Evolutionary conservation across 2,888 invertebrate species (phyloP), one percentile per base, ranked within the genome.

Genomic region (Agrochola circellaris): DNA sequence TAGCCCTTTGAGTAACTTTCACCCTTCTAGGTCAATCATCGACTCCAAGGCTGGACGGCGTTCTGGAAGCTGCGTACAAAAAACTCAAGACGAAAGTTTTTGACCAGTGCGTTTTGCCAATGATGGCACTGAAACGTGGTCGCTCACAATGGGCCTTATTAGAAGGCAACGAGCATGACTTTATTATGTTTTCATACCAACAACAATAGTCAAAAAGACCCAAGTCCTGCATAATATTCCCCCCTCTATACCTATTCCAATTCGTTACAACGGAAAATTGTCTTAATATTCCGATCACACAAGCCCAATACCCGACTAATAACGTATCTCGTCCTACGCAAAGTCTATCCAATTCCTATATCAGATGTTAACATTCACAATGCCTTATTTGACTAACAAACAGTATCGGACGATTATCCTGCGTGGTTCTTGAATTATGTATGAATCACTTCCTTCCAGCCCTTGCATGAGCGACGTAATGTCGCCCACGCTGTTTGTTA

Each of bases 381-480:
- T 95, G 88, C 92, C 94, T 94, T 95, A 96, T 96, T 96, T 96
- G 95, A 95, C 96, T 96, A 95, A 95, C 96, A 96, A 96, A 95
- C 95, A 93, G 93, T 92, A 94, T 94, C 91, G 92, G 91, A 88
- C 86, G 95, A 95, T 96, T 95, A 95, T 95, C 93, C 93, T 91
- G 86, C 87, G 76, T 65, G 79, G 85, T 77, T 79, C 86, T 88
- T 95, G 92, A 93, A 96, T 96, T 91, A 96, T 96, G 93, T 90
- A 96, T 95, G 94, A 94, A 90, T 87, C 91, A 93, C 93, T 93
- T 95, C 95, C 96, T 94, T 91, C 90, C 85, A 91, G 64, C 74
- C 87, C 73, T 76, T 87, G 85, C 86, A 88, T 88, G 88, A 86
- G 84, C 87, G 90, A 90, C 85, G 86, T 81, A 81, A 83, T 68